phyloP scores from a whole-genome alignment of 2,888 invertebrate species.

The Caenorhabditis sp. region DNA sequence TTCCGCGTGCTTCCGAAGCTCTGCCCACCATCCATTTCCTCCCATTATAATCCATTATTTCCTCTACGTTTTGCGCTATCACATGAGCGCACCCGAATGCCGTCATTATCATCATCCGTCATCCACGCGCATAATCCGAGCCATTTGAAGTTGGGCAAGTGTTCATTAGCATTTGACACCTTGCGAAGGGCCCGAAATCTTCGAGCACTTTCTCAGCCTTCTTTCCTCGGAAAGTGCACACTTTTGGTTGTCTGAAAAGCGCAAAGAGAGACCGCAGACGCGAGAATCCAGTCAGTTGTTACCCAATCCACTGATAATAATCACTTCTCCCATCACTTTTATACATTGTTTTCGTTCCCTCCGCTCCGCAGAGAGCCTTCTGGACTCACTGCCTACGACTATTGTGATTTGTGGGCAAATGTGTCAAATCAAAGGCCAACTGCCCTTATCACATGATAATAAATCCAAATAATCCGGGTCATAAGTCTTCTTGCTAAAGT shows the following conservation, averaged over 20 bases:
- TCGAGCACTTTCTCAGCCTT: background rate
- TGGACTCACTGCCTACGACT: too few relatives aligned
- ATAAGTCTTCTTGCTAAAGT: background rate
- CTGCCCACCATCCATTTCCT: slow-evolving; percentile 12
- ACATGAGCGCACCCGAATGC: slow-evolving; percentile 19
- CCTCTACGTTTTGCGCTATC: slow-evolving; percentile 18
- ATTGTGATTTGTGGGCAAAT: background rate
- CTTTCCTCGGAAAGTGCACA: background rate
- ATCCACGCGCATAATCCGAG: background rate
- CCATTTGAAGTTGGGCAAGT: background rate
- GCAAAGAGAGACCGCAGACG: slow-evolving; percentile 13
- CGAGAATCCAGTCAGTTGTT: slow-evolving; percentile 40
- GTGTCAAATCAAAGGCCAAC: too few relatives aligned
- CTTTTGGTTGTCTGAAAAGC: slow-evolving; percentile 11
- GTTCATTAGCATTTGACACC: slow-evolving; percentile 22
- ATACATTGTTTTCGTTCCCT: slow-evolving; percentile 18
- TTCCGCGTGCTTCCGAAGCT: background rate
- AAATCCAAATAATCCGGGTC: too few relatives aligned
- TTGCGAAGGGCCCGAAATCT: slow-evolving; percentile 2
- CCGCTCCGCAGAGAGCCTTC: background rate
- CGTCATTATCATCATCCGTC: slow-evolving; percentile 4
- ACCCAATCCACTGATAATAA: slow-evolving; percentile 38
- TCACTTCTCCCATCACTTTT: slow-evolving; percentile 19
- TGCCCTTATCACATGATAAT: too few relatives aligned
- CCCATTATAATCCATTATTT: slow-evolving; percentile 23